These are phyloP conservation scores for Datnioides undecimradiatus DNA, from an alignment of 2,113 vertebrate genomes.

Conservation along the genomic window DNA sequence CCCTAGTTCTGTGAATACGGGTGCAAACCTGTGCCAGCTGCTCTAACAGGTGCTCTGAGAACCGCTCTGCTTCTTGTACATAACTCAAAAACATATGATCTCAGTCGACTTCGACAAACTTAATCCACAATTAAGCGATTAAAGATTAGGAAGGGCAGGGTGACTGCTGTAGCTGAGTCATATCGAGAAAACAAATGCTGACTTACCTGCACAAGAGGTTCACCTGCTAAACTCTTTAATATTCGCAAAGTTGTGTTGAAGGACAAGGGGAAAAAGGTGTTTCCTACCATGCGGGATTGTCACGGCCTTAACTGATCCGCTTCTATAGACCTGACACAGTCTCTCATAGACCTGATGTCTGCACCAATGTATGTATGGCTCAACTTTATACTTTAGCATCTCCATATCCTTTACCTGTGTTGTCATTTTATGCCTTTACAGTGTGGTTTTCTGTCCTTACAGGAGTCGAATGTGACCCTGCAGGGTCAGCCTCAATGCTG, in stretches of 20 bases:
- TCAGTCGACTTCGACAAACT: not conserved
- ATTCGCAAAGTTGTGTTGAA: not conserved
- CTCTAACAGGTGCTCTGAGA: not conserved
- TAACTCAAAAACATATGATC: not conserved
- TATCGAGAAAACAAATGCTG: not conserved
- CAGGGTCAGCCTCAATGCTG: not conserved
- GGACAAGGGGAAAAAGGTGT: not conserved
- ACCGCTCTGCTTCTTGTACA: not conserved
- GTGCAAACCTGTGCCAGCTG: not conserved
- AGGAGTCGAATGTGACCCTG: not conserved
- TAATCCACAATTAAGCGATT: not conserved
- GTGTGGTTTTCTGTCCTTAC: not conserved
- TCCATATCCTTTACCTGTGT: not conserved
- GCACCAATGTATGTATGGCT: not conserved
- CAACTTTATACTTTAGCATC: not conserved
- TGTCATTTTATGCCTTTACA: not conserved
- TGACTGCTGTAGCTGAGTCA: not conserved
- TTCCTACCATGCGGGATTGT: not conserved
- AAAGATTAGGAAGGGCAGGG: conserved; percentile 1
- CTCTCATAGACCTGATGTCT: not conserved
- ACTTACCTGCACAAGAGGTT: not conserved
- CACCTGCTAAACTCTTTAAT: not conserved
- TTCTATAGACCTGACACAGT: not conserved
- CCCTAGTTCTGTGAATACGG: not conserved
- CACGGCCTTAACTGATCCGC: not conserved